Evolutionary conservation across 2,888 invertebrate genomes (phyloP), one percentile per base, ranked within the genome.

Genomic region (Ypsolopha sequella): DNA sequence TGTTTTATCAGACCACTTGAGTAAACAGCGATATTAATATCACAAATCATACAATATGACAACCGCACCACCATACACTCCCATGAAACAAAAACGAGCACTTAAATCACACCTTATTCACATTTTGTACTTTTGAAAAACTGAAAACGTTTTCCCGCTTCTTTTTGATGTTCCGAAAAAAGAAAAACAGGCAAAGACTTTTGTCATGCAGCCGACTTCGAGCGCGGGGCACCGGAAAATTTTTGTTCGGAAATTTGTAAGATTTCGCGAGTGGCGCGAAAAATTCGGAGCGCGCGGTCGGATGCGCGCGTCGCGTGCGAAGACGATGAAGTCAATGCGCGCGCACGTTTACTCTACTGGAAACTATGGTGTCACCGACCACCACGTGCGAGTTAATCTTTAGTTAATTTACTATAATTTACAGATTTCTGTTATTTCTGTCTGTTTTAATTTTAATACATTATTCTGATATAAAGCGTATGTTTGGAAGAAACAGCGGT

Each of bases 291-390:
- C 77, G 78, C 75, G 73, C 68, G 57, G 51, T 56, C 63, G 65
- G 68, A 73, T 66, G 73, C 80, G 81, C 71, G 81, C 80, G 81
- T 76, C 80, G 80, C 80, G 79, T 76, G 78, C 73, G 57, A 58
- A 61, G 70, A 58, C 74, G 69, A 56, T 58, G 66, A 64, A 69
- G 74, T 69, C 64, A 77, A 76, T 81, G 80, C 71, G 72, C 70
- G 71, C 60, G 66, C 66, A 56, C 14, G 59, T 65, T 64, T 70
- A 70, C 71, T 68, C 65, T 67, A 58, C 59, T 66, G 66, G 73
- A 70, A 73, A 74, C 68, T n/a, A 58, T 65, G 64, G 65, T 64
- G 66, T 59, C 66, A 71, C 66, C 64, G 61, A 60, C 51, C 53
- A 43, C 51, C 38, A 39, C n/a, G 49, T 33, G 33, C 24, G 14